Evolutionary conservation across 2,888 invertebrate genomes (phyloP), one percentile per base, ranked within the genome.

Genomic region (Gryllus longicercus): DNA sequence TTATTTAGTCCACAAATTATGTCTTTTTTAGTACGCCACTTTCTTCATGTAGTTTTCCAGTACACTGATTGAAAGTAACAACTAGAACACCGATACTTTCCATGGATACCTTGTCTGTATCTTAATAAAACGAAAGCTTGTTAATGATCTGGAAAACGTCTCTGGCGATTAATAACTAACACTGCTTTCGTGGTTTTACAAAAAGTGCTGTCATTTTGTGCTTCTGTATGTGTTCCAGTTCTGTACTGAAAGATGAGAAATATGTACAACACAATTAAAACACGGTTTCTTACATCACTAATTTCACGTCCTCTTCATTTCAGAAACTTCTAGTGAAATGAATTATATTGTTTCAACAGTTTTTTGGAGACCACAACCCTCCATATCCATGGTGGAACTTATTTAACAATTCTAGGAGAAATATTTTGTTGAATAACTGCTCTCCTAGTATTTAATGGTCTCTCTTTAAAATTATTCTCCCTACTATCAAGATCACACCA

Each of bases 1-100:
- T 16, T 50, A 38, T 51, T 79, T 51, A 25, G 76, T 75, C 75
- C 76, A 79, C 79, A 79, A 49, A 79, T 77, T 23, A 25, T 77
- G 38, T 77, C 50, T 77, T n/a, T 79, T 79, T 79, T 63, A 63
- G 63, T 63, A 18, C 63, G 63, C 63, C 63, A 63, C 63, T 63
- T 63, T 63, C 63, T 63, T 63, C 63, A n/a, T 63, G 63, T 63
- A 14, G 63, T 18, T 63, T 63, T 63, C n/a, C 63, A 63, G 63
- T 63, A 63, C 63, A 63, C 63, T 63, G 63, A 63, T 18, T n/a
- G n/a, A n/a, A 63, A 63, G 63, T 63, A 63, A 63, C 63, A 63
- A 18, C 63, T 63, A 63, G 63, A 63, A 63, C 63, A 63, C 63
- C 63, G n/a, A 63, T 63, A 63, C n/a, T 63, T n/a, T 63, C 38